Conservation (phyloP, 2,113 vertebrate species). For the Nematolebias whitei region DNA sequence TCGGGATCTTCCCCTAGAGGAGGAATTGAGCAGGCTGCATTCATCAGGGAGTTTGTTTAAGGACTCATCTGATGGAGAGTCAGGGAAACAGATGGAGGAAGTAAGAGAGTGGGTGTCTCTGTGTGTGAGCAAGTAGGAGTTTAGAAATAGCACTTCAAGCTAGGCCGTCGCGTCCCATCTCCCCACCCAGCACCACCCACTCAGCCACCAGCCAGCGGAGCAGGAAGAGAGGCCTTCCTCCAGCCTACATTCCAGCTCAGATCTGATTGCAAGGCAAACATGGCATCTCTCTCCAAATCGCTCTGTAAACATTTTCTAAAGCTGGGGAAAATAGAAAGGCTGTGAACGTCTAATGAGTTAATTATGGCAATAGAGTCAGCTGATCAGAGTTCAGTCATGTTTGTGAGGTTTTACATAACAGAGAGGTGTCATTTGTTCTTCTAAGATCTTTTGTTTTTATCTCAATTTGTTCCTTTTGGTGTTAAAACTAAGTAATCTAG, state of each 20-base stretch:
- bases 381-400: conserved; percentile 39
- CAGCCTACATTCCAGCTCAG: conserved; percentile 65
- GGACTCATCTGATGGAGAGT: conserved; percentile 54
- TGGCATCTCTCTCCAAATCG: conserved; percentile 61
- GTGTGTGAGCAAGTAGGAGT: conserved; percentile 22
- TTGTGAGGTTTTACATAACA: conserved; percentile 36
- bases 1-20: conserved; percentile 47
- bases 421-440: conserved; percentile 14
- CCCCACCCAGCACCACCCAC: conserved; percentile 37
- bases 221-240: conserved; percentile 61
- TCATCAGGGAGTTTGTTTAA: conserved; percentile 62
- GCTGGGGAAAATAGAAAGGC: conserved; percentile 50
- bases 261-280: conserved; percentile 81
- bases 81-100: conserved; percentile 58
- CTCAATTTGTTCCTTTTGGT: not conserved
- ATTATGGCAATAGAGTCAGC: conserved; percentile 60
- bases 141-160: conserved; percentile 70
- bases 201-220: conserved; percentile 28
- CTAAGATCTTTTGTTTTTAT: not conserved
- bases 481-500: not conserved
- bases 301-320: conserved; percentile 68
- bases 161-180: conserved; percentile 31
- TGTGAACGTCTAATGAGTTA: conserved; percentile 67
- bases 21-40: conserved; percentile 41
- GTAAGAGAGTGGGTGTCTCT: conserved; percentile 21